These are phyloP conservation scores for Pao palembangensis DNA, from an alignment of 2,113 vertebrate species.

Conservation along the genomic window DNA sequence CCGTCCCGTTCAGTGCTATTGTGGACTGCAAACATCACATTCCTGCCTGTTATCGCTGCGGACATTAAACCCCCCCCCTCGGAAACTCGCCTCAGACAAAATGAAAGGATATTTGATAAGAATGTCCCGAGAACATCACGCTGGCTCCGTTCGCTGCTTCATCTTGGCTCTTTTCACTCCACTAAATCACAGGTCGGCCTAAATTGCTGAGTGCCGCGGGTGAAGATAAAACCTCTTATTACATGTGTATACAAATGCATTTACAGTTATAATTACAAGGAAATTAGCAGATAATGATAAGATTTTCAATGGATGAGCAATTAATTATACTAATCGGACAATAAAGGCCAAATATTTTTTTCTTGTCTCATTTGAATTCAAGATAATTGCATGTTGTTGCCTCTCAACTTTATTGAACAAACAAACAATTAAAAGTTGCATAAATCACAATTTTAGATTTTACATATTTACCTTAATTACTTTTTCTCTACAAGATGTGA, in stretches of 20 bases:
- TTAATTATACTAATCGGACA: too few relatives aligned
- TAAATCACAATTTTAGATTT: too few relatives aligned
- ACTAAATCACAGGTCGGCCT: conserved; percentile 36
- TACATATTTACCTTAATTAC: too few relatives aligned
- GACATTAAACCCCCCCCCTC: conserved; percentile 62
- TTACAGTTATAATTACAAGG: too few relatives aligned
- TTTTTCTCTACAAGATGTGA: too few relatives aligned
- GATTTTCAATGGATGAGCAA: too few relatives aligned
- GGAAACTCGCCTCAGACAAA: conserved; percentile 51
- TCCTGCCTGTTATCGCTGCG: conserved; percentile 52
- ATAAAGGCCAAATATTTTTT: too few relatives aligned
- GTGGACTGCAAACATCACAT: conserved; percentile 51
- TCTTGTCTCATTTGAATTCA: too few relatives aligned
- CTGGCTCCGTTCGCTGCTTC: conserved; percentile 25
- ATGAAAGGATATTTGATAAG: conserved; percentile 62
- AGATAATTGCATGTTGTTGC: too few relatives aligned
- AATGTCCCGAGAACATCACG: conserved; percentile 48
- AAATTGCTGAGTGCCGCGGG: neutral
- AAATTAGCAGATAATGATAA: too few relatives aligned
- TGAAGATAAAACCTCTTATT: neutral
- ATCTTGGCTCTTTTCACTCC: conserved; percentile 34
- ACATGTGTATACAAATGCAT: neutral
- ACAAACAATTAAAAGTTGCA: too few relatives aligned
- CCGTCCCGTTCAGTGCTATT: conserved; percentile 35
- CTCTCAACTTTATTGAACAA: too few relatives aligned